Evolutionary conservation across 1,140 invertebrate genomes (phyloP), one percentile per base, ranked within the genome.

Genomic region (Telenomus remus): DNA sequence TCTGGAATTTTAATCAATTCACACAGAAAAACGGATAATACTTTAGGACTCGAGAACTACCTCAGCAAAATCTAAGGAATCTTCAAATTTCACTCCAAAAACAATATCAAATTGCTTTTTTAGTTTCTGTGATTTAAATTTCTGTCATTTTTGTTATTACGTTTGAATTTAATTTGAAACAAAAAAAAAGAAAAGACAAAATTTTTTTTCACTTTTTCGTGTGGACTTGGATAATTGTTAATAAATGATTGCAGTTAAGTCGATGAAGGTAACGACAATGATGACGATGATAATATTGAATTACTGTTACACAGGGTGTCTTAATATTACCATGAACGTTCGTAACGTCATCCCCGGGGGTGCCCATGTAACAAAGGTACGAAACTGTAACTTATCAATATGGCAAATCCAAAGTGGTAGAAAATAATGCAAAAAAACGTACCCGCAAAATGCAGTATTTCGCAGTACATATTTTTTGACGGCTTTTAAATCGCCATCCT

Each of bases 251-350:
- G 83, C 83, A 79, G 80, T 80, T 84, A 80, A 74, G 59, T 60
- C 66, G 72, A 77, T 79, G 70, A 55, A 61, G 64, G 59, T 76
- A 69, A 79, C 60, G 76, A 81, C 78, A 74, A 84, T 81, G 76
- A 85, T 27, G 19, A 27, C 19, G 19, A 27, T 27, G 19, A 86
- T 86, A 80, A 84, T 84, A 86, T 76, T 83, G 82, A 85, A 84
- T 87, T 88, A 82, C 37, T 86, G 83, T 84, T 84, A 82, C 82
- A 82, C 84, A 85, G 71, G 42, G 57, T 57, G 53, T 74, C 71
- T 68, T 61, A 27, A 66, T 35, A 47, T 39, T 43, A 34, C 70
- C 47, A 44, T 55, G 70, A 59, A 13, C 46, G 55, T 61, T 66
- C 42, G 7, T 56, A 66, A 42, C 55, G 70, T 60, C 37, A 16